A percentile compares a stretch with the other conserved stretches of the same genome.
Conservation (phyloP, 2,797 vertebrate species). For the Scyliorhinus canicula region DNA sequence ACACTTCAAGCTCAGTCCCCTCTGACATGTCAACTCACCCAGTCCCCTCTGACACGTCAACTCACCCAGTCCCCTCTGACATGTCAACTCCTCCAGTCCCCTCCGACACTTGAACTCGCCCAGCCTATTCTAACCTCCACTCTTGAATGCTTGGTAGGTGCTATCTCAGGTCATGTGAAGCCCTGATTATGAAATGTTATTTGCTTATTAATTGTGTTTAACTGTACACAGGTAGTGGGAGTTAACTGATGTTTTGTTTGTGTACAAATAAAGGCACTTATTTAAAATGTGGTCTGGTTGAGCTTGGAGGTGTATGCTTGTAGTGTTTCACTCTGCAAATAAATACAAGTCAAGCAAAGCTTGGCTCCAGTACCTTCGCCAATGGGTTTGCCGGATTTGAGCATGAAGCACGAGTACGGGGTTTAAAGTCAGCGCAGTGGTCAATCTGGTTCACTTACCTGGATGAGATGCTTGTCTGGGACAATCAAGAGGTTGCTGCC, state of each 20-base stretch:
- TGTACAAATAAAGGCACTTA: too few relatives aligned
- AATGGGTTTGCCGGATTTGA: background rate
- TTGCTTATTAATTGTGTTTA: background rate
- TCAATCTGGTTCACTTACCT: background rate
- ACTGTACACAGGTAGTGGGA: background rate
- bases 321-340: too few relatives aligned
- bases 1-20: too few relatives aligned
- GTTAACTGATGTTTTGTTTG: too few relatives aligned
- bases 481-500: conserved; percentile 9
- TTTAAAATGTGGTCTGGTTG: too few relatives aligned
- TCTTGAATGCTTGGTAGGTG: background rate
- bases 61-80: too few relatives aligned
- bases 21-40: too few relatives aligned
- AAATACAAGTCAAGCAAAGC: too few relatives aligned
- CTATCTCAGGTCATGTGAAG: background rate
- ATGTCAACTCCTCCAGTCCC: too few relatives aligned
- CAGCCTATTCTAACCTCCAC: background rate
- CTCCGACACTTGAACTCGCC: background rate
- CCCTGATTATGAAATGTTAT: background rate
- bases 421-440: background rate
- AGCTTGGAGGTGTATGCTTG: too few relatives aligned
- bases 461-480: conserved; percentile 27
- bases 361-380: background rate
- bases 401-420: background rate
- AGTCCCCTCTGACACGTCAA: background rate